Conservation (phyloP, 2,888 invertebrate species). For the Acleris holmiana region DNA sequence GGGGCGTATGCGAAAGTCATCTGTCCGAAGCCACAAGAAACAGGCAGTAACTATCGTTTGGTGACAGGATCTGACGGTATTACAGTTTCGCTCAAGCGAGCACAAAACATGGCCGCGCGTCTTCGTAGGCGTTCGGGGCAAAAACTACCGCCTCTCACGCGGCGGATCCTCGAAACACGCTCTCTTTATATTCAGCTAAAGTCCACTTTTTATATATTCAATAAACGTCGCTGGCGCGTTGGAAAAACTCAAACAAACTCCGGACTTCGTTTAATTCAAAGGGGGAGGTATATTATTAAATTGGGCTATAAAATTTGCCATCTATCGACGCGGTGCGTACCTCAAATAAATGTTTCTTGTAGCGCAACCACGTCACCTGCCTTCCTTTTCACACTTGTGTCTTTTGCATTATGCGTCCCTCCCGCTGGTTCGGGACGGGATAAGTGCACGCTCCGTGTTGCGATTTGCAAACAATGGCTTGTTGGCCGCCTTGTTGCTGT, state of each 20-base stretch:
- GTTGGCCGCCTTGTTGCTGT: conserved; percentile 74
- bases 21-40: conserved; percentile 21
- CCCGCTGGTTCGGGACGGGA: conserved; percentile 51
- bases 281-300: conserved; percentile 55
- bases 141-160: conserved; percentile 66
- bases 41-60: conserved; percentile 45
- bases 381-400: conserved; percentile 45
- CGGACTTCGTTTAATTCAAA: conserved; percentile 48
- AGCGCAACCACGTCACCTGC: conserved; percentile 38
- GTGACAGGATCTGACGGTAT: conserved; percentile 49
- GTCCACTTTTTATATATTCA: conserved; percentile 56
- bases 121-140: conserved; percentile 46
- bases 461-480: conserved; percentile 83
- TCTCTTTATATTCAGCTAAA: conserved; percentile 63
- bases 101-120: conserved; percentile 54
- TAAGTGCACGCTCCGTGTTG: conserved; percentile 65
- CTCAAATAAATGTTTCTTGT: conserved; percentile 48
- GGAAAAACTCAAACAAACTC: conserved; percentile 56
- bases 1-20: neutral
- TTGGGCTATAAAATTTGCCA: conserved; percentile 60
- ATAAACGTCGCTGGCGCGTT: conserved; percentile 53
- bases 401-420: conserved; percentile 52
- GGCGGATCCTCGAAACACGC: conserved; percentile 48
- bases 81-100: conserved; percentile 49
- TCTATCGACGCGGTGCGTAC: conserved; percentile 48